These are phyloP conservation scores for Delichon dasypus DNA, from an alignment of 2,797 vertebrate genomes.

Conservation along the genomic window DNA sequence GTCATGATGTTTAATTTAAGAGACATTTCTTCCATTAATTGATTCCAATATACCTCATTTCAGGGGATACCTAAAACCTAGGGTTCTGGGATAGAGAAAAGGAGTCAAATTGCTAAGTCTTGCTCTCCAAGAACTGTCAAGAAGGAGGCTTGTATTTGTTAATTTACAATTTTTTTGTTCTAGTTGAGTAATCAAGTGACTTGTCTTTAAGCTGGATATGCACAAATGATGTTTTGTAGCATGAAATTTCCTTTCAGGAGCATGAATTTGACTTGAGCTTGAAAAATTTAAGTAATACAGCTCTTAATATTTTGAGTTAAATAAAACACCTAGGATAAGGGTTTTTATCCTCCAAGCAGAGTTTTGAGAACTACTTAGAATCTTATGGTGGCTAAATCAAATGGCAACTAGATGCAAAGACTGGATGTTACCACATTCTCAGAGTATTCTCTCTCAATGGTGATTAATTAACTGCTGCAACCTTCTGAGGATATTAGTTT, in stretches of 20 bases:
- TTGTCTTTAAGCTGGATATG: background rate
- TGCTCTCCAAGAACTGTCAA: background rate
- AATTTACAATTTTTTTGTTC: background rate
- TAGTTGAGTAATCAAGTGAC: background rate
- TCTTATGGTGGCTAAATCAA: background rate
- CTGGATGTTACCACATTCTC: background rate
- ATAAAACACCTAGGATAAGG: background rate
- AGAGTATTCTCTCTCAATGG: background rate
- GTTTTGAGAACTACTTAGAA: background rate
- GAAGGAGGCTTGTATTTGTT: background rate
- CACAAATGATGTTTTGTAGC: background rate
- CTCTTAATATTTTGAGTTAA: background rate
- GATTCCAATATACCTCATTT: background rate
- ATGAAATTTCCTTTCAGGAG: background rate
- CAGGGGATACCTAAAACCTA: background rate
- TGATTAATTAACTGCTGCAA: background rate
- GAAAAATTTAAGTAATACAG: background rate
- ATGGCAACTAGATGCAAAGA: background rate
- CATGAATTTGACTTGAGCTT: background rate
- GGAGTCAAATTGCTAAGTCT: background rate
- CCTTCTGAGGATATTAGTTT: background rate
- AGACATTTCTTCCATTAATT: background rate
- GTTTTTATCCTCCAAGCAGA: background rate
- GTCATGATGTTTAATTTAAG: background rate
- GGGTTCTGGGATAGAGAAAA: background rate